These are phyloP conservation scores for Odontothrips loti DNA, from an alignment of 2,888 invertebrate species.

Conservation along the genomic window DNA sequence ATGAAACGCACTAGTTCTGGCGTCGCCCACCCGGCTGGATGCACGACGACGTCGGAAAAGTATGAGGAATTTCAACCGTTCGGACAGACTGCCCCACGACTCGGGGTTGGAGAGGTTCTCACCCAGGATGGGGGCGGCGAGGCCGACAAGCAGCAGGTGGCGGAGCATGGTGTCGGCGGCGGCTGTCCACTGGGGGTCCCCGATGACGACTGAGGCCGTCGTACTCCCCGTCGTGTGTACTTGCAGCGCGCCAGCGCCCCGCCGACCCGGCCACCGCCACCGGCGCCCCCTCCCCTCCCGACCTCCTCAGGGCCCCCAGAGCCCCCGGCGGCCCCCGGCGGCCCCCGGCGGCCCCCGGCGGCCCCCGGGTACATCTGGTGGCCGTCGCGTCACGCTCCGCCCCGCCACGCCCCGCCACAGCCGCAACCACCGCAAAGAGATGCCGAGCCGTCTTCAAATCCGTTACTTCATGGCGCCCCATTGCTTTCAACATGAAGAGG, in stretches of 20 bases:
- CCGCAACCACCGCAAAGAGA: neutral
- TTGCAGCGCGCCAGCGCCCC: neutral
- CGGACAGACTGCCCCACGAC: too few relatives aligned
- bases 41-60: too few relatives aligned
- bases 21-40: too few relatives aligned
- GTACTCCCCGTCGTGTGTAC: constrained; percentile 24
- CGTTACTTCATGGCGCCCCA: constrained; percentile 6
- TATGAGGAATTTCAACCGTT: too few relatives aligned
- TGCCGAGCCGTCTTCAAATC: constrained; percentile 19
- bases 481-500: neutral
- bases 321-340: neutral
- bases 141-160: neutral
- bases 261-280: neutral
- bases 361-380: constrained; percentile 8
- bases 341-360: neutral
- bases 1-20: too few relatives aligned
- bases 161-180: neutral
- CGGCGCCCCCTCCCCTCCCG: constrained; percentile 21
- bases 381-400: neutral
- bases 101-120: neutral
- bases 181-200: constrained; percentile 22
- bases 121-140: neutral
- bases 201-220: constrained; percentile 4
- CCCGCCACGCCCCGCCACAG: neutral
- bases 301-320: neutral